Percentiles rank a stretch among this genome's conserved stretches.
Conservation (phyloP, 2,888 invertebrate species). For the Poecilobothrus nobilitatus region DNA sequence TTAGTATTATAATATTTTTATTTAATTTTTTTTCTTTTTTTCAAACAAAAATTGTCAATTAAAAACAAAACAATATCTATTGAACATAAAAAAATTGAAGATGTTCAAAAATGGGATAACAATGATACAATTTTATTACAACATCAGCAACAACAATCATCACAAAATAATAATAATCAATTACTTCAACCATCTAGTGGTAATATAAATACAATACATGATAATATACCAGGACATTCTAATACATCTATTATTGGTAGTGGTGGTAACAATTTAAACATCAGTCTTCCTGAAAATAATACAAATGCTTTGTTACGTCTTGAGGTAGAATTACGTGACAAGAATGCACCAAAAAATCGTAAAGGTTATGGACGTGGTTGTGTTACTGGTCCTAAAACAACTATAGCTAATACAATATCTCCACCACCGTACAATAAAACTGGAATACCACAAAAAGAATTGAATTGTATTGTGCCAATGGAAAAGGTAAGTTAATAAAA, state of each 20-base stretch:
- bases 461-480: conserved; percentile 55
- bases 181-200: conserved; percentile 12
- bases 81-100: background rate
- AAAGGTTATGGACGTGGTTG: conserved; percentile 30
- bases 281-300: conserved; percentile 42
- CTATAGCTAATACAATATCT: background rate
- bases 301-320: conserved; percentile 43
- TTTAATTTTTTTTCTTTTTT: too few relatives aligned
- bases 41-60: too few relatives aligned
- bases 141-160: conserved; percentile 19
- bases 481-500: conserved; percentile 46
- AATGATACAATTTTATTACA: conserved; percentile 25
- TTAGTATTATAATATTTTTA: too few relatives aligned
- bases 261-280: conserved; percentile 41
- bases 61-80: too few relatives aligned
- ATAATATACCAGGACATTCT: conserved; percentile 12
- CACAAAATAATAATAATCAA: conserved; percentile 17
- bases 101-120: conserved; percentile 22
- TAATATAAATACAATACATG: conserved; percentile 8
- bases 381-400: conserved; percentile 19
- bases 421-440: conserved; percentile 27
- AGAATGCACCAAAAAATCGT: conserved; percentile 43
- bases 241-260: conserved; percentile 25
- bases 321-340: conserved; percentile 45
- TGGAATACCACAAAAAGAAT: conserved; percentile 41